Percentiles rank a stretch among this genome's conserved stretches.
Conservation (phyloP, 1,140 invertebrate species). For the Bombyx mori region ASM3026992v2 NC_085110.1:12395001-12395500, state of each 20-base stretch:
- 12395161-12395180: too few species aligned
- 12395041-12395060: slow-evolving; percentile 31
- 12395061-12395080: slow-evolving; percentile 10
- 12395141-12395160: too few species aligned
- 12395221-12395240: slow-evolving; percentile 15
- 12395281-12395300: slow-evolving; percentile 44
- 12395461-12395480: slow-evolving; percentile 22
- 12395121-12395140: too few species aligned
- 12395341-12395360: slow-evolving; percentile 52
- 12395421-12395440: slow-evolving; percentile 19
- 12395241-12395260: slow-evolving; percentile 29
- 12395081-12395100: neutral
- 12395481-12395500: slow-evolving; percentile 19
- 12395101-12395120: neutral
- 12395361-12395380: slow-evolving; percentile 46
- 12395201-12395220: too few species aligned
- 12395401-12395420: slow-evolving; percentile 24
- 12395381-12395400: slow-evolving; percentile 54
- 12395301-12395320: slow-evolving; percentile 24
- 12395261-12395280: slow-evolving; percentile 42
- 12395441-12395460: slow-evolving; percentile 22
- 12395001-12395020: slow-evolving; percentile 52
- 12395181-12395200: too few species aligned
- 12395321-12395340: slow-evolving; percentile 17
- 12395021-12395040: slow-evolving; percentile 44